Base-by-base conservation (phyloP, 2,113 vertebrate genomes). In the Esox niger region DNA sequence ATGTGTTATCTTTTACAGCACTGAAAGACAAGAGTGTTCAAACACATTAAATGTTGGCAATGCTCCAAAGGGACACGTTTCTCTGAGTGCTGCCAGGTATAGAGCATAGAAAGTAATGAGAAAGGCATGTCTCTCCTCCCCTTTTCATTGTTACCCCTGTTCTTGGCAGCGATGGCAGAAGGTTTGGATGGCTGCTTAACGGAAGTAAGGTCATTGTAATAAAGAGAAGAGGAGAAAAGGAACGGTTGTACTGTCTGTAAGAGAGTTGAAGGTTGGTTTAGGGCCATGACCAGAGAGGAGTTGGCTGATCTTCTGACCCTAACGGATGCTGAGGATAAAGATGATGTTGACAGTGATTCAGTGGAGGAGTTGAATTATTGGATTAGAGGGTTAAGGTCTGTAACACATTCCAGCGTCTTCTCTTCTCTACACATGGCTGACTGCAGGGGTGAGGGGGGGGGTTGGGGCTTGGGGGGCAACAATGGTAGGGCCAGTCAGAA, bases 41-140 rank as follows among this genome's bases (percentile, higher is more conserved):
- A 58, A 63, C 61, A 63, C 63, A 76, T 75, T 71, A 78, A 83
- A 70, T 49, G 52, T 38, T 77, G 88, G 79, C 80, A 62, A 3
- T 2, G 33, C 64, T 80, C 80, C 85, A 87, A 61, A 6, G 38
- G 69, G 73, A 82, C 88, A 79, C 74, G 75, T 80, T 87, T 70
- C 76, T 47, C 46, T 9, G 46, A 78, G 69, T 31, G 71, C 71
- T 84, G 79, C 82, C 80, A 74, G 71, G 76, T 69, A 74, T 68
- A 70, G 38, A 43, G 30, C 62, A 61, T 1, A 66, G 66, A 46
- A 23, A 65, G 21, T 17, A 52, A 23, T 21, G 47, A 79, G 38
- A 56, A 46, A 29, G 66, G 63, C 65, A 70, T 62, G 75, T 64
- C 64, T 71, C 71, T 71, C 68, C 69, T 68, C 68, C 68, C 21